phyloP scores from a whole-genome alignment of 2,113 vertebrate species.

The Shinisaurus crocodilurus region DNA sequence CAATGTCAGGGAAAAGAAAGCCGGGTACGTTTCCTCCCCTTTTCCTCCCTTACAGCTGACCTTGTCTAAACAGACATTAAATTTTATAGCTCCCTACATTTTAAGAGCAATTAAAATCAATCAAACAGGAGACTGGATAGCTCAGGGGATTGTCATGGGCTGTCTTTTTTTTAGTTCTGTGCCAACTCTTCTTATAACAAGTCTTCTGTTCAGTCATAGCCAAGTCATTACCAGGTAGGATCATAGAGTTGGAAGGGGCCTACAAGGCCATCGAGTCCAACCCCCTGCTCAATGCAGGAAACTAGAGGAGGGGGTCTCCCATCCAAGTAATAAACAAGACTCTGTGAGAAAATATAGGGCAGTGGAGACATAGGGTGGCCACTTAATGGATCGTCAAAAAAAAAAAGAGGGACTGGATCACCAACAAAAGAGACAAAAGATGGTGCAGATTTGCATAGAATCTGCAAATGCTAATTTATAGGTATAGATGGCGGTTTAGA shows the following conservation, averaged over 20 bases:
- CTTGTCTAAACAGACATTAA: not conserved
- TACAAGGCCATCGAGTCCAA: too few relatives aligned
- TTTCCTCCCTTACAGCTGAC: not conserved
- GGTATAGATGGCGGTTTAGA: not conserved
- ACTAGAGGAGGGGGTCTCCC: too few relatives aligned
- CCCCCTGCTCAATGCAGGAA: too few relatives aligned
- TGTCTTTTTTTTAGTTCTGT: not conserved
- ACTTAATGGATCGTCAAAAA: not conserved
- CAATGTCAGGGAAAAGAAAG: not conserved
- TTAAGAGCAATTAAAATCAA: slow-evolving; percentile 33
- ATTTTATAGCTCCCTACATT: slow-evolving; percentile 24
- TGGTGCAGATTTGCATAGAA: not conserved
- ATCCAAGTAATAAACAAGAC: too few relatives aligned
- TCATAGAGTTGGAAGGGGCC: too few relatives aligned
- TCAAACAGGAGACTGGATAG: slow-evolving; percentile 23
- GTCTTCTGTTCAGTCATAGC: not conserved
- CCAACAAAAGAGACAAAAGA: not conserved
- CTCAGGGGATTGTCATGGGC: slow-evolving; percentile 15
- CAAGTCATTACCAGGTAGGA: not conserved
- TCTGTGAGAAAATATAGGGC: not conserved
- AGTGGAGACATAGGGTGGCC: not conserved
- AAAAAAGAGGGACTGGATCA: not conserved
- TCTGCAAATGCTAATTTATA: not conserved
- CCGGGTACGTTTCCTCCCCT: not conserved
- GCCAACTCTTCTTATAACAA: not conserved